A percentile compares a stretch with the other conserved stretches of the same genome.
These are phyloP conservation scores for Heliocidaris erythrogramma DNA, from an alignment of 35 echinoderm and acorn worm species.

Conservation along the genomic window DNA sequence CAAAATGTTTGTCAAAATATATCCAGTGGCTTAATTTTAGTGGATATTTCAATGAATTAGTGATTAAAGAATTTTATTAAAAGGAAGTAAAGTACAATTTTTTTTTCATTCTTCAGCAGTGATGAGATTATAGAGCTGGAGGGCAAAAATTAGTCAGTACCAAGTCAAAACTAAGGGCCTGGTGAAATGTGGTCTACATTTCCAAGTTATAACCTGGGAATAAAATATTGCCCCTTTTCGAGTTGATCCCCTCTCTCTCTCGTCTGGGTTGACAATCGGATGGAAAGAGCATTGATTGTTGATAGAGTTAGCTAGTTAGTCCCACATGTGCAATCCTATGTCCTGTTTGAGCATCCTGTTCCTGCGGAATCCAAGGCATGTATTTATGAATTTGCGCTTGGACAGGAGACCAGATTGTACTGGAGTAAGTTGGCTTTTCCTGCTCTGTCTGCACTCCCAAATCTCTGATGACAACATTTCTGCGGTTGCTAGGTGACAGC, in stretches of 20 bases:
- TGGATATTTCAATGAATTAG: too few species aligned
- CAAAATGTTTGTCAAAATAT: too few species aligned
- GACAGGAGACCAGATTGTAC: conserved; percentile 26
- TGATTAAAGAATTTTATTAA: too few species aligned
- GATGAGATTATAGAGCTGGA: too few species aligned
- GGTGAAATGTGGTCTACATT: too few species aligned
- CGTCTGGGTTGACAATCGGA: background rate
- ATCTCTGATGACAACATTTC: conserved; percentile 36
- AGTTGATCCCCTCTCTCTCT: background rate
- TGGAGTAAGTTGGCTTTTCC: conserved; percentile 25
- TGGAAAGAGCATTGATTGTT: background rate
- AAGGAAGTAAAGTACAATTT: too few species aligned
- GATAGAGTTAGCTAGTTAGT: conserved; percentile 2
- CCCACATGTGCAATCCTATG: background rate
- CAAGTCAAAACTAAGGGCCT: too few species aligned
- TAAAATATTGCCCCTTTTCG: background rate
- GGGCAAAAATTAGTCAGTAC: too few species aligned
- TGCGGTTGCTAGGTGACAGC: background rate
- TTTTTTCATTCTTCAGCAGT: too few species aligned
- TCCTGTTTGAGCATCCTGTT: conserved; percentile 1
- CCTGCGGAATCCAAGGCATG: conserved; percentile 4
- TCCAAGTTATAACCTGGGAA: background rate
- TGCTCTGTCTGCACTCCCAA: conserved; percentile 15
- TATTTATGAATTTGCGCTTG: background rate
- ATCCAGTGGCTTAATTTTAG: too few species aligned